Percentiles rank a stretch among this genome's conserved stretches.
phyloP scores from a whole-genome alignment of 2,113 vertebrate species.

The Nansenia antarctica region DNA sequence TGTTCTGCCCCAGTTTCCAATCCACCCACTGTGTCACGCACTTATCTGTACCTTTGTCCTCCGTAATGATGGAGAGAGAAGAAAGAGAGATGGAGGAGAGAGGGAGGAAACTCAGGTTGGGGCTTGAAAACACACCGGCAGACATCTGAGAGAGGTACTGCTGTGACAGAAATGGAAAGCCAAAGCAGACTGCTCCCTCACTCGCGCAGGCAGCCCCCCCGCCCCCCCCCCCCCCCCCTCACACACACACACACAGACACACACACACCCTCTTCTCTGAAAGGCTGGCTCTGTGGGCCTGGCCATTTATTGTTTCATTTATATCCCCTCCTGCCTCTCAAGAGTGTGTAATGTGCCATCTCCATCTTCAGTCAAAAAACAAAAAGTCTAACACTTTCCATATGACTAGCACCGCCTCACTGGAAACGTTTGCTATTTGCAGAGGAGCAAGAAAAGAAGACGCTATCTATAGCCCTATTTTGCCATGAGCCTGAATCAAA shows the following conservation, averaged over 20 bases:
- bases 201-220: neutral
- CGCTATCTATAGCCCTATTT: slow-evolving; percentile 72
- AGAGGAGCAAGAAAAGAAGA: slow-evolving; percentile 43
- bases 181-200: slow-evolving; percentile 2
- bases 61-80: neutral
- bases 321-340: slow-evolving; percentile 24
- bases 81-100: neutral
- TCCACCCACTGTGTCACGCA: neutral
- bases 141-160: slow-evolving; percentile 20
- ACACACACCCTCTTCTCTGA: neutral
- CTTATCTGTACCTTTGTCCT: neutral
- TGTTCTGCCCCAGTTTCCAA: neutral
- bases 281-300: slow-evolving; percentile 27
- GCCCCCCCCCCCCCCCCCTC: neutral
- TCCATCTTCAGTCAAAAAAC: too few relatives aligned
- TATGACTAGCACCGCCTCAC: slow-evolving; percentile 28
- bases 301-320: slow-evolving; percentile 26
- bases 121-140: slow-evolving; percentile 13
- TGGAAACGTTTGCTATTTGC: slow-evolving; percentile 46
- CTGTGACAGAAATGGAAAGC: slow-evolving; percentile 6
- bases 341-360: slow-evolving; percentile 37
- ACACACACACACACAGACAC: neutral
- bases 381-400: slow-evolving; percentile 26
- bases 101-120: slow-evolving; percentile 8
- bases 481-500: slow-evolving; percentile 67